Percentiles rank a stretch among this genome's conserved stretches.
Conservation (phyloP, 2,797 vertebrate species). For the Tapera naevia region DNA sequence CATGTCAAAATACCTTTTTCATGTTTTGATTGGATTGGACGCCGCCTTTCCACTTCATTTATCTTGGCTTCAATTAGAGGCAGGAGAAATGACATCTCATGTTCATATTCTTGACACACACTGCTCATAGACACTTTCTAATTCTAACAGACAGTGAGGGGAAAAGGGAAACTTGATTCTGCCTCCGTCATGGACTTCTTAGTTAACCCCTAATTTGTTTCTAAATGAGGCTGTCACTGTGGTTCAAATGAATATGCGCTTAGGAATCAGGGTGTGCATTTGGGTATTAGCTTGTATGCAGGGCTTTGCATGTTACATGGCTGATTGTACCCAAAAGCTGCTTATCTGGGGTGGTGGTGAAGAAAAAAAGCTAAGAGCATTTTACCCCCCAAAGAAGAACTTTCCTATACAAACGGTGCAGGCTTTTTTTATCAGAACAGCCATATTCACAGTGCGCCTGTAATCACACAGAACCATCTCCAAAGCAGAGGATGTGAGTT, state of each 20-base stretch:
- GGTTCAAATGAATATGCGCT: conserved; percentile 65
- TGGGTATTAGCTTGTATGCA: background rate
- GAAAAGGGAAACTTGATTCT: conserved; percentile 76
- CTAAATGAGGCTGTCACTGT: conserved; percentile 80
- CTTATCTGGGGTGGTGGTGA: background rate
- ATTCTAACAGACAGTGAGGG: conserved; percentile 79
- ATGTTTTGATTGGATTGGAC: conserved; percentile 84
- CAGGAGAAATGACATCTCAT: conserved; percentile 73
- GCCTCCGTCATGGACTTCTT: conserved; percentile 77
- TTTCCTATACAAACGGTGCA: background rate
- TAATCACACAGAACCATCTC: conserved; percentile 18
- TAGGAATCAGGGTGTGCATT: conserved; percentile 27
- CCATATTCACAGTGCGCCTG: background rate
- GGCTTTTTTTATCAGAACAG: background rate
- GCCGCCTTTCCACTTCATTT: conserved; percentile 83
- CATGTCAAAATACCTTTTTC: conserved; percentile 85
- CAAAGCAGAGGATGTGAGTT: conserved; percentile 28
- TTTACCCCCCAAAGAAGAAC: background rate
- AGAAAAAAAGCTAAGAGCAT: background rate
- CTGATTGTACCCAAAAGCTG: background rate
- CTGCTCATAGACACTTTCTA: conserved; percentile 75
- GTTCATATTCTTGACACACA: conserved; percentile 77
- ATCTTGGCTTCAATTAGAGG: conserved; percentile 81
- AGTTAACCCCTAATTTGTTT: conserved; percentile 84
- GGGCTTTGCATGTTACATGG: background rate